Evolutionary conservation across 2,113 vertebrate genomes (phyloP).

Genomic region (Dicaeum eximium): DNA sequence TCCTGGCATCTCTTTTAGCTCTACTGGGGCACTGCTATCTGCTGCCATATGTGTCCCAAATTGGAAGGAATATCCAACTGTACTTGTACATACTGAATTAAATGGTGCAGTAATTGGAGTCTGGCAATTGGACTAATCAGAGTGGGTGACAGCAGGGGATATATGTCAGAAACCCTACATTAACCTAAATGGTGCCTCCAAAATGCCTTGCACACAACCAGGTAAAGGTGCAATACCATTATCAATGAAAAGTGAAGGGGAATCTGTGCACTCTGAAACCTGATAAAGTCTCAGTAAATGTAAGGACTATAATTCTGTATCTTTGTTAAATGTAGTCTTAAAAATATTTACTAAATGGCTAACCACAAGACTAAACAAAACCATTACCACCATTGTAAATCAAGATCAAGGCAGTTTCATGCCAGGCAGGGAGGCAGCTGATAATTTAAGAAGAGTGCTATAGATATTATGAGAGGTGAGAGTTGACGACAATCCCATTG

Average conservation of each 20-base stretch:
- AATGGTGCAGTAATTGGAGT: not conserved
- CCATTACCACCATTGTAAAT: constrained; percentile 69
- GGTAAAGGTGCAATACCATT: constrained; percentile 18
- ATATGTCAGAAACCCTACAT: not conserved
- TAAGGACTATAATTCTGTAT: constrained; percentile 43
- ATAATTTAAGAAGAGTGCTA: constrained; percentile 61
- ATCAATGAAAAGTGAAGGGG: not conserved
- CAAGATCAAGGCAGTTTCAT: constrained; percentile 74
- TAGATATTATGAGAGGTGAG: constrained; percentile 59
- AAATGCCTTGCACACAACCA: not conserved
- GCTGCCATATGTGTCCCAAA: not conserved
- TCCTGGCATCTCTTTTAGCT: not conserved
- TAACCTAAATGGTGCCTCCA: not conserved
- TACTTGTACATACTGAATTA: not conserved
- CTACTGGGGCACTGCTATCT: not conserved
- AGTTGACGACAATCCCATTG: constrained; percentile 45
- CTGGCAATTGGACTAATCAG: not conserved
- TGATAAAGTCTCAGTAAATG: constrained; percentile 1
- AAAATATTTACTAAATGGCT: constrained; percentile 71
- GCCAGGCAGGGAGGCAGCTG: constrained; percentile 62
- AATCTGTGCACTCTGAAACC: not conserved
- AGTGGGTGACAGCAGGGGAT: not conserved
- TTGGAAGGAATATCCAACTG: not conserved
- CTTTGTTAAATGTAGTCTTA: constrained; percentile 56
- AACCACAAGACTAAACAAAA: constrained; percentile 74